Conservation (phyloP, 2,888 invertebrate species). For the Pandemis corylana region DNA sequence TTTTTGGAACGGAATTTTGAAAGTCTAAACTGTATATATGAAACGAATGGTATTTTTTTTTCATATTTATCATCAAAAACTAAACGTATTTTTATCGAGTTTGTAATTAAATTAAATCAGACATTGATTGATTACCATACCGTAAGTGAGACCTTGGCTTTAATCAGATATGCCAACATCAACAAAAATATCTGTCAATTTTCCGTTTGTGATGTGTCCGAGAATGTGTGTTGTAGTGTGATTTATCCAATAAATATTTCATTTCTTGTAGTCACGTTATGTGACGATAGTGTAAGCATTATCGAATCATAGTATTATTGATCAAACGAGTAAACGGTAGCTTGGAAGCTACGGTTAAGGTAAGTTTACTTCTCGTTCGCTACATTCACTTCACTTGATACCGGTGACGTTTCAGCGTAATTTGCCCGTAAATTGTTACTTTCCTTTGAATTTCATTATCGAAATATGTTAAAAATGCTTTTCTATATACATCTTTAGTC, state of each 20-base stretch:
- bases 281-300: slow-evolving; percentile 27
- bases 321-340: slow-evolving; percentile 35
- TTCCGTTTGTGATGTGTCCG: slow-evolving; percentile 25
- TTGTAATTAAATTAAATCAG: background rate
- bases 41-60: background rate
- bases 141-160: slow-evolving; percentile 4
- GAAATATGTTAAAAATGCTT: background rate
- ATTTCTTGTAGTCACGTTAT: slow-evolving; percentile 28
- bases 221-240: slow-evolving; percentile 38
- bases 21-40: no score
- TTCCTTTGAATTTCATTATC: slow-evolving; percentile 15
- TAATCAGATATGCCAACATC: slow-evolving; percentile 33
- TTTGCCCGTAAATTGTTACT: slow-evolving; percentile 11
- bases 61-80: background rate
- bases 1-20: no score
- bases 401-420: slow-evolving; percentile 61
- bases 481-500: background rate
- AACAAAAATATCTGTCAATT: slow-evolving; percentile 35
- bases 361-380: slow-evolving; percentile 54
- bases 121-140: slow-evolving; percentile 9
- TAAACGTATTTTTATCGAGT: background rate
- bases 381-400: slow-evolving; percentile 50
- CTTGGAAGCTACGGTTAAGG: slow-evolving; percentile 42
- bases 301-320: slow-evolving; percentile 26
- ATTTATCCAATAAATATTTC: slow-evolving; percentile 31